Evolutionary conservation across 2,888 invertebrate genomes (phyloP), one percentile per base, ranked within the genome.

Genomic region (Pristionchus arcanus): DNA sequence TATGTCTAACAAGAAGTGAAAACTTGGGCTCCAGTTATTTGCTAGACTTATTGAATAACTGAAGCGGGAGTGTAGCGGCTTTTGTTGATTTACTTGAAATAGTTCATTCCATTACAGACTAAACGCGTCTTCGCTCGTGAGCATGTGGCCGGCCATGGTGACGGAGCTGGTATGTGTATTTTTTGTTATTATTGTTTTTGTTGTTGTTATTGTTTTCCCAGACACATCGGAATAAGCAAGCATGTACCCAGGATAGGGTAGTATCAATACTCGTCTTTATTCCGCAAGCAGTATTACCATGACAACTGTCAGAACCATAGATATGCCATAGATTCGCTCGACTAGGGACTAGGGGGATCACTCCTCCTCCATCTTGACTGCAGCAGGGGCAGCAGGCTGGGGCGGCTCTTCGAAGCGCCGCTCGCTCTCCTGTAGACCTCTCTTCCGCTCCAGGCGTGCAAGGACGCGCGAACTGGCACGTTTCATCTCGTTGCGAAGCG

Each of bases 101-200:
- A 49, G 0, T 49, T 28, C 25, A n/a, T 13, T 34, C 71, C 25
- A 74, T 81, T 81, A 4, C 81, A 81, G 89, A 49, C 66, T 89
- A 42, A 81, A 89, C 98, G 97, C 97, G 97, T 2, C 97, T 97
- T 0, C 97, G 97, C 97, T 98, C 16, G 97, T 97, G 25, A 97
- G 97, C 0, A 96, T 98, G 89, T 98, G 98, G 98, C 98, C 98
- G 15, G 97, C 97, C 86, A 97, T 98, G 94, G 97, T 98, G 92
- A 97, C 97, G 86, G 98, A 98, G 96, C 97, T 98, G 96, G 97
- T 96, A 91, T 86, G 92, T 87, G 66, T 63, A 63, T 83, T 31
- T 13, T 71, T 89, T 9, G 5, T 34, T 81, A 19, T 49, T 83
- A 3, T 83, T 83, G 25, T 49, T 49, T 2, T 63, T 63, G 4